Evolutionary conservation across 2,888 invertebrate genomes (phyloP), one percentile per base, ranked within the genome.

Genomic region (Pinctada fucata): DNA sequence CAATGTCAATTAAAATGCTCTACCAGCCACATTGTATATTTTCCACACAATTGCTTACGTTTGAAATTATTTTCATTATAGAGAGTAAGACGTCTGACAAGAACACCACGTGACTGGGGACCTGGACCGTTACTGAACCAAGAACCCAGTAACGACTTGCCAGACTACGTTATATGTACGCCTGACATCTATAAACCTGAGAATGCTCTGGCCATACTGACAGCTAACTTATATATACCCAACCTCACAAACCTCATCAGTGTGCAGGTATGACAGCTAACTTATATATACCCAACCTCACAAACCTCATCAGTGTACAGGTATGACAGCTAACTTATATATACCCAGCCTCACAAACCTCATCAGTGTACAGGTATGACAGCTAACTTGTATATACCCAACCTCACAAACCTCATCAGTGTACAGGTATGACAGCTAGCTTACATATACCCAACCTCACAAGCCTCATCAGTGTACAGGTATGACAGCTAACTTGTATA

Each of bases 141-240:
- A 50, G 88, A 87, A 51, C 86, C 87, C 68, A 82, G 82, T 10
- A 82, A 78, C 16, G 86, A 84, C 50, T 80, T 85, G 0, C 88
- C 89, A 1, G 89, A 89, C 75, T 89, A 89, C 81, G 89, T 89
- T 68, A 89, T 89, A 69, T 88, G 88, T 79, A 84, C 84, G 13
- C 87, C 88, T 1, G 88, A 89, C 78, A 84, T 85, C 8, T 86
- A 87, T 73, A 83, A 87, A 63, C 89, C 89, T 13, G 84, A 87
- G 52, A 87, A 88, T 75, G 89, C 87, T 1, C 81, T 90, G 10
- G 89, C 89, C 2, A 82, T 90, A 82, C 76, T 90, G 72, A 89
- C 90, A 16, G 89, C 88, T 48, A 89, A 89, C 76, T 84, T 89
- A 31, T 89, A 89, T 81, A 83, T 89, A 48, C 89, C 89, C 6